A percentile compares a stretch with the other conserved stretches of the same genome.
These are phyloP conservation scores for Theonella swinhoei DNA, from an alignment of 37 sponge, comb jelly and placozoan genomes.

Conservation along the genomic window DNA sequence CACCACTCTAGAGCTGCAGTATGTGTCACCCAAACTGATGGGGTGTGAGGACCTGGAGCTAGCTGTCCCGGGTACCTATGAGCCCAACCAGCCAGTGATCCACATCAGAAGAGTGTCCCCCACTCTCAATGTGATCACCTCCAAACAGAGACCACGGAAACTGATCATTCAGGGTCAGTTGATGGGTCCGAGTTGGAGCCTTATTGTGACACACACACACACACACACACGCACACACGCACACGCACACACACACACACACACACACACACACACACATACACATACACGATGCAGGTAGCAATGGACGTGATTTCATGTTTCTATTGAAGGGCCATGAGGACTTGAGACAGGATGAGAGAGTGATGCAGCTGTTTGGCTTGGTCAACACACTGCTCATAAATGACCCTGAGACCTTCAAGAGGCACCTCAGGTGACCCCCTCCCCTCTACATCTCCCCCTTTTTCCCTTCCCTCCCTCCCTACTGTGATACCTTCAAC, in stretches of 20 bases:
- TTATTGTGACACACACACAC: slow-evolving; percentile 3
- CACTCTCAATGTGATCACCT: slow-evolving; percentile 92
- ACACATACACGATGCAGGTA: slow-evolving; percentile 55
- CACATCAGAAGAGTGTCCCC: slow-evolving; percentile 82
- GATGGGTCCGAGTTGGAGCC: background rate
- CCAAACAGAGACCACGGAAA: slow-evolving; percentile 95
- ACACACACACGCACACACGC: background rate
- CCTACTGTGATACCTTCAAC: background rate
- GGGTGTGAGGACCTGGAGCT: slow-evolving; percentile 84
- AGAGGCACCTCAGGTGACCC: slow-evolving; percentile 84
- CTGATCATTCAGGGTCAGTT: slow-evolving; percentile 84
- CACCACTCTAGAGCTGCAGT: slow-evolving; percentile 93
- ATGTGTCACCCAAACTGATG: slow-evolving; percentile 93
- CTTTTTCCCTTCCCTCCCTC: background rate
- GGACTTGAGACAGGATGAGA: slow-evolving; percentile 95
- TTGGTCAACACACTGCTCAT: slow-evolving; percentile 94
- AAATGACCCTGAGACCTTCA: slow-evolving; percentile 90
- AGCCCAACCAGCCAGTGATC: slow-evolving; percentile 84
- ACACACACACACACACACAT: slow-evolving; percentile 11
- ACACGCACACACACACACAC: slow-evolving; percentile 11
- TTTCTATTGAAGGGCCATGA: slow-evolving; percentile 98
- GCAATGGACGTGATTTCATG: slow-evolving; percentile 93
- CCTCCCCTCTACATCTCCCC: background rate
- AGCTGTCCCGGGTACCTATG: slow-evolving; percentile 96
- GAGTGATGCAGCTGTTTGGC: slow-evolving; percentile 99